Evolutionary conservation across 1,140 invertebrate species (phyloP).

Genomic region (Hormaphis cornu): DNA sequence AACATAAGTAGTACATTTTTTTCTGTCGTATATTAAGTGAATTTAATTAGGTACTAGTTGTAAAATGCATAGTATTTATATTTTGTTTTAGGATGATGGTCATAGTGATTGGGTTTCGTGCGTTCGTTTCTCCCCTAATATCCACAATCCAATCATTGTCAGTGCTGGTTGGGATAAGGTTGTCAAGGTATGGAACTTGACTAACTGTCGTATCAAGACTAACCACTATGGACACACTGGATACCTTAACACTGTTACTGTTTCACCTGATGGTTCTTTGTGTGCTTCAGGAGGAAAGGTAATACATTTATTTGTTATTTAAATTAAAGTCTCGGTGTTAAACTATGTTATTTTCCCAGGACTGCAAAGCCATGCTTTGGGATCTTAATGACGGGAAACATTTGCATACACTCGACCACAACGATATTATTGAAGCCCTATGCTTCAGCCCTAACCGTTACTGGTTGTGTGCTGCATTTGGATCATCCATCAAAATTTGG

Average conservation of each 20-base stretch:
- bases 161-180: conserved; percentile 97
- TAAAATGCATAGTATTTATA: neutral
- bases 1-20: too few species aligned
- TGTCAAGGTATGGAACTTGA: conserved; percentile 99
- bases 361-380: conserved; percentile 99
- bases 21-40: too few species aligned
- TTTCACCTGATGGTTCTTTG: conserved; percentile 97
- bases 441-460: conserved; percentile 99
- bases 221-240: conserved; percentile 96
- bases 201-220: conserved; percentile 97
- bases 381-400: conserved; percentile 99
- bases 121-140: conserved; percentile 96
- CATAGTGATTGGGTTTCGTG: conserved; percentile 99
- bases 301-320: neutral
- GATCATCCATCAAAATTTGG: conserved; percentile 98
- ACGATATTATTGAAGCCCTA: conserved; percentile 94
- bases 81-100: conserved; percentile 75
- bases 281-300: conserved; percentile 97
- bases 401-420: conserved; percentile 95
- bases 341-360: conserved; percentile 46
- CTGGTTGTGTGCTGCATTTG: conserved; percentile 99
- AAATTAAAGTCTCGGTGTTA: neutral
- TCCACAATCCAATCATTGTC: conserved; percentile 96
- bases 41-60: too few species aligned
- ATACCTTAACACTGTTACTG: conserved; percentile 96